A percentile compares a stretch with the other conserved stretches of the same genome.
phyloP scores from a whole-genome alignment of 1,140 invertebrate genomes.

The Catajapyx aquilonaris region DNA sequence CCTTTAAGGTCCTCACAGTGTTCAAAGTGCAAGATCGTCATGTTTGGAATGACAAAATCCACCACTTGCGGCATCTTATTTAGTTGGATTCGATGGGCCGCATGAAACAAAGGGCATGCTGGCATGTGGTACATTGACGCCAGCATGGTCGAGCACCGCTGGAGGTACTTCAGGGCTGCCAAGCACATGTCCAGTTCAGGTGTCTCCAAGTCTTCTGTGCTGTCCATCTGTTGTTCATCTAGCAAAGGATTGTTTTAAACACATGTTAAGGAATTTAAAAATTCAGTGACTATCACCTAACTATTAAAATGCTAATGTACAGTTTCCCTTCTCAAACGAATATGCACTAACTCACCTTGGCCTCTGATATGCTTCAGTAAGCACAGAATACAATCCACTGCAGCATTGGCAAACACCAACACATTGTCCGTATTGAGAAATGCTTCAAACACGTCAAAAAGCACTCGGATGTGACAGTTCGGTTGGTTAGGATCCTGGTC shows the following conservation, averaged over 20 bases:
- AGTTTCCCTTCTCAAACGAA: no score
- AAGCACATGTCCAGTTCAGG: conserved; percentile 53
- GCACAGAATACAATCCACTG: conserved; percentile 78
- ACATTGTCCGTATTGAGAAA: conserved; percentile 82
- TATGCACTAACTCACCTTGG: no score
- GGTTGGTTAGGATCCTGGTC: neutral
- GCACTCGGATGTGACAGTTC: conserved; percentile 38
- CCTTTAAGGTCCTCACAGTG: no score
- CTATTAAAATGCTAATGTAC: no score
- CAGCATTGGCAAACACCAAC: conserved; percentile 79
- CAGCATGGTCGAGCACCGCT: conserved; percentile 65
- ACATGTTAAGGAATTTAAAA: no score
- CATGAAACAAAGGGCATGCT: conserved; percentile 77
- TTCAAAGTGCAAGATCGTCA: no score
- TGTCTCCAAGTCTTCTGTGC: no score
- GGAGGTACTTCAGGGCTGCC: conserved; percentile 64
- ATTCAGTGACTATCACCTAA: no score
- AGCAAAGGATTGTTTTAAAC: no score
- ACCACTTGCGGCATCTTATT: conserved; percentile 55
- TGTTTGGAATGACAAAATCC: conserved; percentile 64
- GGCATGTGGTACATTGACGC: conserved; percentile 87
- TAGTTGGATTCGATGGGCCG: conserved; percentile 62
- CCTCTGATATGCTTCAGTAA: conserved; percentile 44
- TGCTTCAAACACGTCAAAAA: conserved; percentile 79
- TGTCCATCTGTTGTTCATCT: no score